These are phyloP conservation scores for Sclerurus mexicanus DNA, from an alignment of 2,113 vertebrate genomes.

Conservation along the genomic window DNA sequence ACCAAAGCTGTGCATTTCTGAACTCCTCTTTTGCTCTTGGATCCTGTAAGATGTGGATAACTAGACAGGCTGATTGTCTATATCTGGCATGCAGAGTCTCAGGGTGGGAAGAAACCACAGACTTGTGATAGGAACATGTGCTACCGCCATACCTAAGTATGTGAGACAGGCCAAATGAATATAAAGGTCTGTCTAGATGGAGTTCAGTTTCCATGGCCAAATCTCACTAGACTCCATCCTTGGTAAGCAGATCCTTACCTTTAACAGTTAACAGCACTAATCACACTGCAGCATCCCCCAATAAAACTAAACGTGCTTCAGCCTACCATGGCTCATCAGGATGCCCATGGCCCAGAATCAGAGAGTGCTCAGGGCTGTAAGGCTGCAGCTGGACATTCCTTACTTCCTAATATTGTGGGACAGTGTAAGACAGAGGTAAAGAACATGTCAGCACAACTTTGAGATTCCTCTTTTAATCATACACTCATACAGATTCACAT, in stretches of 20 bases:
- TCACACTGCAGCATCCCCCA: not conserved
- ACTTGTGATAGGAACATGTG: not conserved
- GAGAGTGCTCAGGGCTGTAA: not conserved
- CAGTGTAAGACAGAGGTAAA: not conserved
- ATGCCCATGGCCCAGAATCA: not conserved
- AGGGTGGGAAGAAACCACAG: not conserved
- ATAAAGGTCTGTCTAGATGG: not conserved
- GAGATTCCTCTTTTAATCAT: not conserved
- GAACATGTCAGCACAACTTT: not conserved
- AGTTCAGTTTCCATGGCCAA: not conserved
- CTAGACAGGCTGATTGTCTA: not conserved
- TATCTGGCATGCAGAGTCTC: not conserved
- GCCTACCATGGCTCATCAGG: not conserved
- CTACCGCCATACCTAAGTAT: accelerated
- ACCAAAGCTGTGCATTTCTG: not conserved
- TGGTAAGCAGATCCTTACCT: not conserved
- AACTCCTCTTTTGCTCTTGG: not conserved
- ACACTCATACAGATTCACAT: not conserved
- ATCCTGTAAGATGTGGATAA: not conserved
- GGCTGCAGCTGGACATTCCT: not conserved
- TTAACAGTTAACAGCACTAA: not conserved
- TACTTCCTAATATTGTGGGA: not conserved
- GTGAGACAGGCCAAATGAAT: not conserved
- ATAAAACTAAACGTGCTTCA: not conserved
- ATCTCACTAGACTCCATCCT: not conserved